These are phyloP conservation scores for Graptemys geographica DNA, from an alignment of 2,797 vertebrate species.

Conservation along the genomic window DNA sequence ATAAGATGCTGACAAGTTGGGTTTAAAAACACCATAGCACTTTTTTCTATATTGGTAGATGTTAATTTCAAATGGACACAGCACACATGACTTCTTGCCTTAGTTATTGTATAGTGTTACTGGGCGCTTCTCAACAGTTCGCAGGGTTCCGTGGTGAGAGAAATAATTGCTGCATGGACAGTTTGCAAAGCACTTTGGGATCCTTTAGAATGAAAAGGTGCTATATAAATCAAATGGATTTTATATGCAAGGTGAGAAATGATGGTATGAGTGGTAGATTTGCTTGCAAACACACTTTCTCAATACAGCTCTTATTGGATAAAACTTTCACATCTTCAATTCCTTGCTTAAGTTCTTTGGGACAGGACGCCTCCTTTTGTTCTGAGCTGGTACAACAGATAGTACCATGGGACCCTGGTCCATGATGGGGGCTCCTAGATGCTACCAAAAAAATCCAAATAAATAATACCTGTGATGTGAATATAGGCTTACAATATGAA, in stretches of 20 bases:
- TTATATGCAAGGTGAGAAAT: not conserved
- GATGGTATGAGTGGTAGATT: not conserved
- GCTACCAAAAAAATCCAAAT: not conserved
- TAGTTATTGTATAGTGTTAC: not conserved
- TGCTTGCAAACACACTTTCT: not conserved
- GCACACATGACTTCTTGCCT: no score
- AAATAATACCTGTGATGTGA: not conserved
- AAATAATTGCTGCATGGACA: not conserved
- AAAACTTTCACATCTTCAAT: not conserved
- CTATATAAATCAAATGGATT: no score
- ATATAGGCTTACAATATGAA: no score
- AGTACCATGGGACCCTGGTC: not conserved
- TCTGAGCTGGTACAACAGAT: no score
- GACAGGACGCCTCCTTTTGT: no score
- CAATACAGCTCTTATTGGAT: not conserved
- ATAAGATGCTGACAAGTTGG: no score
- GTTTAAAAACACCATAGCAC: no score
- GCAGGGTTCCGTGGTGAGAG: not conserved
- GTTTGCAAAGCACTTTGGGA: not conserved
- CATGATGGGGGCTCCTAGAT: not conserved
- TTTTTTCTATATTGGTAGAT: no score
- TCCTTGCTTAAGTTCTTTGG: not conserved
- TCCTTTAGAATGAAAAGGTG: not conserved
- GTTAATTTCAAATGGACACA: no score
- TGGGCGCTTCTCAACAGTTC: not conserved